These are phyloP conservation scores for Plestiodon gilberti DNA, from an alignment of 2,113 vertebrate species.

Conservation along the genomic window DNA sequence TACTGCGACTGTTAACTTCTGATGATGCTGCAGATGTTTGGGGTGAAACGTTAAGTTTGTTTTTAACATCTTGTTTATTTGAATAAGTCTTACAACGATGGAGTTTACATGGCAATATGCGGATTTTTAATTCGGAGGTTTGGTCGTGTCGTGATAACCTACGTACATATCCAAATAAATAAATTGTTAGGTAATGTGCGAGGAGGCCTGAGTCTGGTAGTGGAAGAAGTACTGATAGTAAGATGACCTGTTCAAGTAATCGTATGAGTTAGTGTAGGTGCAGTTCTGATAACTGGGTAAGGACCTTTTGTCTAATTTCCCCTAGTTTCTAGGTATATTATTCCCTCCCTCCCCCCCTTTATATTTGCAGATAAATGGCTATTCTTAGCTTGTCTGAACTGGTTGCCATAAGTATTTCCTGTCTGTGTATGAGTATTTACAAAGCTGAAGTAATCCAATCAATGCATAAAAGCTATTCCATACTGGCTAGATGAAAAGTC, in stretches of 20 bases:
- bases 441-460: slow-evolving; percentile 9
- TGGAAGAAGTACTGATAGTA: not conserved
- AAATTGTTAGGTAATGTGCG: not conserved
- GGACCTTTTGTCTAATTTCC: not conserved
- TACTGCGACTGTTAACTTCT: too few relatives aligned
- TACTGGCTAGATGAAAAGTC: slow-evolving; percentile 5
- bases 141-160: too few relatives aligned
- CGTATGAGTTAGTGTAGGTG: not conserved
- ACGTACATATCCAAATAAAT: too few relatives aligned
- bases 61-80: too few relatives aligned
- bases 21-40: too few relatives aligned
- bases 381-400: slow-evolving; percentile 9
- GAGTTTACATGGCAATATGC: too few relatives aligned
- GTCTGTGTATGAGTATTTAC: slow-evolving; percentile 8
- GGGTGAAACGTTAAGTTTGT: too few relatives aligned
- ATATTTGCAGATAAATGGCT: slow-evolving; percentile 23
- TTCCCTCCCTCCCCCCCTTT: not conserved
- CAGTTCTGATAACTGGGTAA: not conserved
- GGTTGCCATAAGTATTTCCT: slow-evolving; percentile 19
- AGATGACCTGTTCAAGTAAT: not conserved
- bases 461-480: not conserved
- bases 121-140: too few relatives aligned
- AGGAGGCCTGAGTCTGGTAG: not conserved
- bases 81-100: too few relatives aligned
- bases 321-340: not conserved